Evolutionary conservation across 2,888 invertebrate genomes (phyloP).

Genomic region (Drosophila subsilvestris): DNA sequence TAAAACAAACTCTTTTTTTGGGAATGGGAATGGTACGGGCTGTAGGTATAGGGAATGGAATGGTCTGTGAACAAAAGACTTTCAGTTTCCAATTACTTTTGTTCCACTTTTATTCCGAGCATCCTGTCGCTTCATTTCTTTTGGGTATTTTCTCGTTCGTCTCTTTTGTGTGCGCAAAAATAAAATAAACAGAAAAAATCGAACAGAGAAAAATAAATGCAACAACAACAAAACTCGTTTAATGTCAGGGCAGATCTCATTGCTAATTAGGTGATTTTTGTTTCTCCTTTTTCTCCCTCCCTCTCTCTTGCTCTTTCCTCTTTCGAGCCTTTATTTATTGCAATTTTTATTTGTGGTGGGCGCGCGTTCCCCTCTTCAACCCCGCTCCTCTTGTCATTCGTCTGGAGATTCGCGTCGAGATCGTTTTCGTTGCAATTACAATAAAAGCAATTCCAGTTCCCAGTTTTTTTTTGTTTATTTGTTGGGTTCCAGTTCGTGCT

Average conservation of each 20-base stretch:
- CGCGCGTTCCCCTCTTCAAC: constrained; percentile 40
- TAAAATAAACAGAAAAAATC: neutral
- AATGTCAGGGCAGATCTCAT: constrained; percentile 20
- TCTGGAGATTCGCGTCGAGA: constrained; percentile 3
- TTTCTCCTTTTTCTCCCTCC: constrained; percentile 1
- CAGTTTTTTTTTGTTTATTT: neutral
- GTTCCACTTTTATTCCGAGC: constrained; percentile 39
- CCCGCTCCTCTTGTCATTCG: constrained; percentile 21
- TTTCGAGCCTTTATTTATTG: neutral
- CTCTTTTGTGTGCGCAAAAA: constrained; percentile 6
- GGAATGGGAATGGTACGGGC: neutral
- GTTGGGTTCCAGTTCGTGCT: constrained; percentile 35
- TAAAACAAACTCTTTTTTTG: neutral
- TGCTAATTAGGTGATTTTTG: constrained; percentile 35
- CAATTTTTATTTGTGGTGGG: constrained; percentile 44
- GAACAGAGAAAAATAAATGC: neutral
- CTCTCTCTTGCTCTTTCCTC: constrained; percentile 1
- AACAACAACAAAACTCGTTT: constrained; percentile 19
- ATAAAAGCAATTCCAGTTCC: constrained; percentile 58
- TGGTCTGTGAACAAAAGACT: constrained; percentile 52
- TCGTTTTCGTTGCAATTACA: constrained; percentile 54
- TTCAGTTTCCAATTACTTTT: constrained; percentile 63
- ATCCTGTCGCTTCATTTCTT: constrained; percentile 59
- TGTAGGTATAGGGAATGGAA: neutral
- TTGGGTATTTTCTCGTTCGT: constrained; percentile 9